Evolutionary conservation across 2,888 invertebrate genomes (phyloP), one percentile per base, ranked within the genome.

Genomic region (Caenorhabditis panamensis): DNA sequence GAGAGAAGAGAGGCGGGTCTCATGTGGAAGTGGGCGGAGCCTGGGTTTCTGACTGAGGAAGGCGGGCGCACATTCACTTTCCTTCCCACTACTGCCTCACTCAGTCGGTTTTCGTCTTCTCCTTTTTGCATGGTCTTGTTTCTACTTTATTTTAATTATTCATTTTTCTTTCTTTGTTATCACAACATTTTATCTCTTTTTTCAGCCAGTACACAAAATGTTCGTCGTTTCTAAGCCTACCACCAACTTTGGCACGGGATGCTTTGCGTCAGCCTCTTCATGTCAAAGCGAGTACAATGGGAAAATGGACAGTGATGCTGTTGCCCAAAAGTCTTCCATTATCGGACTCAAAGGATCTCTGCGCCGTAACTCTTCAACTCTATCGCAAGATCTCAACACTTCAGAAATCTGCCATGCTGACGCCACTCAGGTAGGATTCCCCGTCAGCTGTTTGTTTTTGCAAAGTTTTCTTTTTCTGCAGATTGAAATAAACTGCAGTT

Each of bases 401-500:
- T 51, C 44, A 1, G 80, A 80, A 49, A 71, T 76, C 41, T 80
- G 80, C 37, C 64, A 58, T 20, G 80, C 80, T 18, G 75, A 75
- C 44, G 80, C 80, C 1, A 76, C 75, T 22, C 66, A 80, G 58
- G 79, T 75, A 47, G 18, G 3, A 18, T 11, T 47, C 47, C 47
- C 20, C 20, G 18, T 11, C 41, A 41, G 41, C 13, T 41, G 41
- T 41, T 41, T 13, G 13, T 13, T 6, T 41, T 47, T 9, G 11
- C 11, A 37, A n/a, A 36, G 2, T 26, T 54, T 24, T n/a, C 24
- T 24, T 18, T 26, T 20, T 31, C 81, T 85, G n/a, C 79, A 86
- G 84, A 83, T 88, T 56, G 88, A 88, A 76, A 85, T 88, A 76
- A 84, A 86, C 78, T 78, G 87, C 54, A 54, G 81, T 20, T 79